Percentiles rank a stretch among this genome's conserved stretches.
phyloP scores from a whole-genome alignment of 2,888 invertebrate genomes.

The Phania funesta region DNA sequence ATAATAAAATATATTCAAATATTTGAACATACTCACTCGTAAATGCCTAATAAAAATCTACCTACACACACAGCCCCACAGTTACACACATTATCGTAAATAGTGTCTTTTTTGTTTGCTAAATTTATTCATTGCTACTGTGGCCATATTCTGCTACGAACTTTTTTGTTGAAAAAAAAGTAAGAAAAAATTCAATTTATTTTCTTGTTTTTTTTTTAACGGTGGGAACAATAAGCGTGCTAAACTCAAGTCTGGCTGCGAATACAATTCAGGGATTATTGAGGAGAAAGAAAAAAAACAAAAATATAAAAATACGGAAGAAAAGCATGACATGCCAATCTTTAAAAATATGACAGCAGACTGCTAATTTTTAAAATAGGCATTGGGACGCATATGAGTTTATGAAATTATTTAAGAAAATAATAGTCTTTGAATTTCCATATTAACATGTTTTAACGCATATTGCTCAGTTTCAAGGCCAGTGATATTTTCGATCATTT shows the following conservation, averaged over 20 bases:
- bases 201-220: slow-evolving; percentile 2
- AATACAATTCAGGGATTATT: slow-evolving; percentile 15
- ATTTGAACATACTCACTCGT: too few relatives aligned
- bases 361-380: not conserved
- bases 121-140: slow-evolving; percentile 32
- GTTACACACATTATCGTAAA: not conserved
- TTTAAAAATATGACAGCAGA: slow-evolving; percentile 4
- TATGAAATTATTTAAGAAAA: not conserved
- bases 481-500: not conserved
- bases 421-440: too few relatives aligned
- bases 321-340: slow-evolving; percentile 11
- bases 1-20: slow-evolving; percentile 47
- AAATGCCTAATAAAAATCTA: not conserved
- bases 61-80: not conserved
- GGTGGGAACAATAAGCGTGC: slow-evolving; percentile 44
- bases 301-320: not conserved
- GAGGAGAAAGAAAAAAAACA: not conserved
- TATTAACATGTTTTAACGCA: not conserved
- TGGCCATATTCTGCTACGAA: not conserved
- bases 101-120: not conserved
- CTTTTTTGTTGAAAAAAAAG: not conserved
- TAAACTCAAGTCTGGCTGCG: slow-evolving; percentile 5
- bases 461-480: not conserved
- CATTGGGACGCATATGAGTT: too few relatives aligned
- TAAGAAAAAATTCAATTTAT: not conserved